Conservation (phyloP, 2,888 invertebrate species). For the Tupiocoris notatus region DNA sequence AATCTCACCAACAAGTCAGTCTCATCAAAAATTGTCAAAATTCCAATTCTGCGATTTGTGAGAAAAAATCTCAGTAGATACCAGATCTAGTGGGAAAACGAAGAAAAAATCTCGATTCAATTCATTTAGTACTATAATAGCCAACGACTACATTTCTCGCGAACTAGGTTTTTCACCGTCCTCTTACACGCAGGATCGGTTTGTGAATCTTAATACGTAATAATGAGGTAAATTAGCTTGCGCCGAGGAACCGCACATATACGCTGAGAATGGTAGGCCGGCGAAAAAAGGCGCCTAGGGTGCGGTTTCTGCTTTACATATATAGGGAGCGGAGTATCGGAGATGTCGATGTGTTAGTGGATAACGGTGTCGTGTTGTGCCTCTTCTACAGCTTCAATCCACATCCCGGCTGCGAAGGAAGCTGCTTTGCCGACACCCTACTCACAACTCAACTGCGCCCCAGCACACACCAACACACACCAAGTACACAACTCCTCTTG, state of each 20-base stretch:
- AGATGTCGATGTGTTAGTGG: not conserved
- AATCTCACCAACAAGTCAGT: too few species aligned
- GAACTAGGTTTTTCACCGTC: too few species aligned
- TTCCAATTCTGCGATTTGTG: too few species aligned
- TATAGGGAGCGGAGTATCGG: conserved; percentile 14
- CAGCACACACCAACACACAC: not conserved
- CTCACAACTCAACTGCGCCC: not conserved
- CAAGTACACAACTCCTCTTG: too few species aligned
- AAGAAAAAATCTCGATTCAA: too few species aligned
- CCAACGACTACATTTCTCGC: too few species aligned
- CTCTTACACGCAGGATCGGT: too few species aligned
- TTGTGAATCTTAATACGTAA: not conserved
- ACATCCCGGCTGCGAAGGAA: not conserved
- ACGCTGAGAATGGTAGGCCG: not conserved
- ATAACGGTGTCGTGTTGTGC: not conserved
- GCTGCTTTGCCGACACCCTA: not conserved
- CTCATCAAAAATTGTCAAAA: too few species aligned
- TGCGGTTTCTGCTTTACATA: conserved; percentile 38
- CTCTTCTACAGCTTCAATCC: too few species aligned
- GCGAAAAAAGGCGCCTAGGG: not conserved
- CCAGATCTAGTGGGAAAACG: too few species aligned
- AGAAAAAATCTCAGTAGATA: too few species aligned
- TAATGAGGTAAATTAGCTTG: not conserved
- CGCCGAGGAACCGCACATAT: not conserved
- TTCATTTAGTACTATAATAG: too few species aligned